These are phyloP conservation scores for Chroicocephalus ridibundus DNA, from an alignment of 2,113 vertebrate species.

Conservation along the genomic window DNA sequence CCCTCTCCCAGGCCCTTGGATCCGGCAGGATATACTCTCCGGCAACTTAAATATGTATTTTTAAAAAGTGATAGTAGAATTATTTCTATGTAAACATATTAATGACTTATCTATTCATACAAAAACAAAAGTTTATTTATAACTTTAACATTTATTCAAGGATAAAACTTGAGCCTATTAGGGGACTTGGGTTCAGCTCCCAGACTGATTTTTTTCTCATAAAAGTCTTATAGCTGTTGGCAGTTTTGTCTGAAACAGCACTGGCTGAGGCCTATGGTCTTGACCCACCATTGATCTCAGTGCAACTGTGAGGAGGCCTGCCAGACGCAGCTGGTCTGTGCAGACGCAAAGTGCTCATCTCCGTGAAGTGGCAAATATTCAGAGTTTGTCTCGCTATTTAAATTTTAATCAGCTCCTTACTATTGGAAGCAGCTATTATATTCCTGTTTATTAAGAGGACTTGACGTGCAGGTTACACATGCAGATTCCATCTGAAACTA, in stretches of 20 bases:
- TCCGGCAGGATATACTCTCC: neutral
- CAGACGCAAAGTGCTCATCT: neutral
- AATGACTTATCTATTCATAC: neutral
- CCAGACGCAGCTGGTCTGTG: neutral
- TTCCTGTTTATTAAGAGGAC: neutral
- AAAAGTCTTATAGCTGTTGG: neutral
- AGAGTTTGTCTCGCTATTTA: neutral
- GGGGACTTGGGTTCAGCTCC: neutral
- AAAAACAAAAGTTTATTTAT: neutral
- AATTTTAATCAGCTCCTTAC: neutral
- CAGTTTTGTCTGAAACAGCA: neutral
- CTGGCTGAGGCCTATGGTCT: fast-evolving
- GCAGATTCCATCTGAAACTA: neutral
- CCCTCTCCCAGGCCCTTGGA: neutral
- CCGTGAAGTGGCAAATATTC: neutral
- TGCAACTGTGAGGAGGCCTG: neutral
- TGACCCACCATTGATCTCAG: neutral
- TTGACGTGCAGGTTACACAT: neutral
- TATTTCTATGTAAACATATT: neutral
- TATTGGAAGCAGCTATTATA: neutral
- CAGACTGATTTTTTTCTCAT: neutral
- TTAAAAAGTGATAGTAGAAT: neutral
- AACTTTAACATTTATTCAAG: neutral
- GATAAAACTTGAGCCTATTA: neutral
- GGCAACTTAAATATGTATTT: neutral